Evolutionary conservation across 2,113 vertebrate genomes (phyloP), one percentile per base, ranked within the genome.

Genomic region (Onychostoma macrolepis): DNA sequence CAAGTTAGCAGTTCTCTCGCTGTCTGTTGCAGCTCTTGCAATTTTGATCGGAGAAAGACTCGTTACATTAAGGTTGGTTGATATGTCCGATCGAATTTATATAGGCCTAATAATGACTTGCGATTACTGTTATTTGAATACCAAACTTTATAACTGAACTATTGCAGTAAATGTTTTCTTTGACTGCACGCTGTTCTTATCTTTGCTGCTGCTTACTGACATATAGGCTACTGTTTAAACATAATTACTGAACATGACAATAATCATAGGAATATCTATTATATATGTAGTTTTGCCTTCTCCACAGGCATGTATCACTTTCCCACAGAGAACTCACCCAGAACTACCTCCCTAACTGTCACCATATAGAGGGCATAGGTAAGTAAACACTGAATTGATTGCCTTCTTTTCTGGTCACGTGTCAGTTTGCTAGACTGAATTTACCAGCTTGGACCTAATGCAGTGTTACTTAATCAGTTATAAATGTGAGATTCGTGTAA

Each of bases 331-430:
- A 94, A 83, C 26, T 94, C 12, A 19, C 17, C 2, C 87, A 89
- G 21, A 94, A 94, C 17, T 93, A 96, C 80, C 95, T 95, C 0
- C 94, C 93, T 0, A 95, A 95, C 87, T 95, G 95, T 78, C 86
- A 90, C 4, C 5, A 48, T 0, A 84, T 96, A 1, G 92, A 94
- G 92, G 89, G 93, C 8, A 78, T 96, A 38, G 93, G 95, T 95
- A 84, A 53, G 48, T 53, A 53, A 53, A 19, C 45, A 48, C 48
- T 6, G 48, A 53, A 53, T 17, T 53, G 48, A 53, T 53, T 53
- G 48, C 48, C 15, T 53, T 53, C 4, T 53, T 19, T 76, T 76
- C 33, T 74, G 33, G 24, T 33, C 8, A 30, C 9, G 7, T 43
- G 28, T 43, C 15, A 43, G 48, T 26, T 58, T 76, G 9, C 63